phyloP scores from a whole-genome alignment of 2,113 vertebrate species.

The Haliaeetus leucogaster region DNA sequence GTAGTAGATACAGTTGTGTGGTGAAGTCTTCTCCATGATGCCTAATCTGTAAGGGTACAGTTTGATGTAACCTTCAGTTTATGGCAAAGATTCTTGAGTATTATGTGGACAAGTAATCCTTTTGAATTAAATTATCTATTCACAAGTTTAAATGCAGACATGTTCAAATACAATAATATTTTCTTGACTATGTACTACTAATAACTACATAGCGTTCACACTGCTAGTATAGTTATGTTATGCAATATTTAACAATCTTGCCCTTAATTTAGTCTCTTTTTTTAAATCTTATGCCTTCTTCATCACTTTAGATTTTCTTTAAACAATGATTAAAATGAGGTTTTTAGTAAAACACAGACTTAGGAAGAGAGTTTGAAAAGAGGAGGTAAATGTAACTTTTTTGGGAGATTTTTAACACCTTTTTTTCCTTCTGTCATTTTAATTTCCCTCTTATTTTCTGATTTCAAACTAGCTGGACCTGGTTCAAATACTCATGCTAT shows the following conservation, averaged over 20 bases:
- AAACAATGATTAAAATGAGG: neutral
- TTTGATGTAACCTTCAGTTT: neutral
- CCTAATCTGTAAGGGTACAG: neutral
- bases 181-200: neutral
- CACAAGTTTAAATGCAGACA: neutral
- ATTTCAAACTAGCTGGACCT: slow-evolving; percentile 14
- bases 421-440: neutral
- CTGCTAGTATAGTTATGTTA: neutral
- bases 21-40: neutral
- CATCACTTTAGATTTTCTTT: neutral
- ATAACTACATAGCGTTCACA: neutral
- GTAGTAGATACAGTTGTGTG: neutral
- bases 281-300: neutral
- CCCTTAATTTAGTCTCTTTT: neutral
- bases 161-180: neutral
- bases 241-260: neutral
- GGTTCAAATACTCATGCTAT: slow-evolving; percentile 53
- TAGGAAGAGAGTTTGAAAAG: neutral
- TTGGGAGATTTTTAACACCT: neutral
- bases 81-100: neutral
- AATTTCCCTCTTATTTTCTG: slow-evolving; percentile 16
- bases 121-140: neutral
- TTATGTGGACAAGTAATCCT: neutral
- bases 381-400: neutral
- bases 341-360: neutral